These are phyloP conservation scores for Protonemura montana DNA, from an alignment of 2,888 invertebrate species.

Conservation along the genomic window DNA sequence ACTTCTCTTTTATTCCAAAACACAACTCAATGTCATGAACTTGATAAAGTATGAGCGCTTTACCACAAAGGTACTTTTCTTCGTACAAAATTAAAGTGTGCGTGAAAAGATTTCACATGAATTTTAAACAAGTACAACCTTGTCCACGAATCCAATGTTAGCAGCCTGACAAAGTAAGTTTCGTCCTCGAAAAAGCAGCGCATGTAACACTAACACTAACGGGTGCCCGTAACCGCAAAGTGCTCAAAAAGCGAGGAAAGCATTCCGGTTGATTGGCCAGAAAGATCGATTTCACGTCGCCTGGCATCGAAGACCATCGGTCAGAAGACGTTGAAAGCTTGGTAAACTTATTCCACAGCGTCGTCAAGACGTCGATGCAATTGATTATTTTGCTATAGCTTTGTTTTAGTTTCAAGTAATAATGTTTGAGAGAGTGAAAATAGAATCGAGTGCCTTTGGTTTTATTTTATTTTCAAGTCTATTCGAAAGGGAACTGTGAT, in stretches of 20 bases:
- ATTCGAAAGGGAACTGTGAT: neutral
- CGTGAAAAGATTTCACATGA: too few species aligned
- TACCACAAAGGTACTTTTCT: too few species aligned
- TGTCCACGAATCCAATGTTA: too few species aligned
- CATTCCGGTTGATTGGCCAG: neutral
- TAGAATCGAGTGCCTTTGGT: neutral
- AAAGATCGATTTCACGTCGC: neutral
- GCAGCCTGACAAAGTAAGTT: too few species aligned
- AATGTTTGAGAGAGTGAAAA: neutral
- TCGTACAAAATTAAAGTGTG: too few species aligned
- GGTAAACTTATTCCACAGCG: neutral
- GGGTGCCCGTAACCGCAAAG: neutral
- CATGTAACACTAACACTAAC: neutral
- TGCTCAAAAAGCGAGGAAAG: neutral
- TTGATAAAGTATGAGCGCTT: too few species aligned
- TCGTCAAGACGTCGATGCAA: neutral
- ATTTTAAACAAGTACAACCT: too few species aligned
- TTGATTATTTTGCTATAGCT: neutral
- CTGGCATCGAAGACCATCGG: neutral
- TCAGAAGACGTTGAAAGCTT: neutral
- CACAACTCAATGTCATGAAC: too few species aligned
- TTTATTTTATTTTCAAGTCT: neutral
- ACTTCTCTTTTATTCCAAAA: too few species aligned
- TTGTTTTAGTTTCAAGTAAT: neutral
- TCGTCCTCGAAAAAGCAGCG: neutral